Conservation (phyloP, 1,140 invertebrate species). For the Aphidius ervi region DNA sequence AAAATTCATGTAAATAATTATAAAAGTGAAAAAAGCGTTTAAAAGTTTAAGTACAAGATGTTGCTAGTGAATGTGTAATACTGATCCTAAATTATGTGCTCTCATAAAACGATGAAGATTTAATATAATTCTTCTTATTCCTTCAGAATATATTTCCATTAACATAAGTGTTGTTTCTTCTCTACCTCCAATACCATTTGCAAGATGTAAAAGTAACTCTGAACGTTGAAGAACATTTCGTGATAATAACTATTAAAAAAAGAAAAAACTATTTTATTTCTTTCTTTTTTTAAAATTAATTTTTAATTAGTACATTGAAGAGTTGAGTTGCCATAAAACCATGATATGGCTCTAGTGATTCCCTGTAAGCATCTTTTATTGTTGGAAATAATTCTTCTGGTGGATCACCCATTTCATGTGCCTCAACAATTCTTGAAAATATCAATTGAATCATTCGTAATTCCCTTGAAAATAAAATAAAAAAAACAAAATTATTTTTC, state of each 20-base stretch:
- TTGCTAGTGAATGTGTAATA: no score
- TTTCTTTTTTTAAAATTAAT: background rate
- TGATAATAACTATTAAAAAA: slow-evolving; percentile 30
- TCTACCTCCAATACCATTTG: slow-evolving; percentile 32
- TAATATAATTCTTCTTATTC: background rate
- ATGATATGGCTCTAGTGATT: slow-evolving; percentile 62
- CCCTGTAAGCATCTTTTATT: slow-evolving; percentile 60
- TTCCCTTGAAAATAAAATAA: slow-evolving; percentile 49
- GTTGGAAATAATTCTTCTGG: slow-evolving; percentile 56
- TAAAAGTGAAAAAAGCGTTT: no score
- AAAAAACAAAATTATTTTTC: slow-evolving; percentile 3
- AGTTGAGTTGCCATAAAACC: slow-evolving; percentile 65
- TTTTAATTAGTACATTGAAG: slow-evolving; percentile 55
- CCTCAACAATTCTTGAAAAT: slow-evolving; percentile 57
- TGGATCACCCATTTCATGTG: slow-evolving; percentile 45
- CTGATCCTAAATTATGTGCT: no score
- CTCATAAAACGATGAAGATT: no score
- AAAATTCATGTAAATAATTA: background rate
- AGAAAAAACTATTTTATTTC: background rate
- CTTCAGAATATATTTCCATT: slow-evolving; percentile 33
- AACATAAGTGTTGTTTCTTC: slow-evolving; percentile 34
- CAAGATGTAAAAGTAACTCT: slow-evolving; percentile 40
- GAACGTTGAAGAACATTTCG: slow-evolving; percentile 43
- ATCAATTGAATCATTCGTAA: slow-evolving; percentile 60
- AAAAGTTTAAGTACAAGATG: no score